These are phyloP conservation scores for Scaptomyza hsui DNA, from an alignment of 1,140 invertebrate species.

Conservation along the genomic window DNA sequence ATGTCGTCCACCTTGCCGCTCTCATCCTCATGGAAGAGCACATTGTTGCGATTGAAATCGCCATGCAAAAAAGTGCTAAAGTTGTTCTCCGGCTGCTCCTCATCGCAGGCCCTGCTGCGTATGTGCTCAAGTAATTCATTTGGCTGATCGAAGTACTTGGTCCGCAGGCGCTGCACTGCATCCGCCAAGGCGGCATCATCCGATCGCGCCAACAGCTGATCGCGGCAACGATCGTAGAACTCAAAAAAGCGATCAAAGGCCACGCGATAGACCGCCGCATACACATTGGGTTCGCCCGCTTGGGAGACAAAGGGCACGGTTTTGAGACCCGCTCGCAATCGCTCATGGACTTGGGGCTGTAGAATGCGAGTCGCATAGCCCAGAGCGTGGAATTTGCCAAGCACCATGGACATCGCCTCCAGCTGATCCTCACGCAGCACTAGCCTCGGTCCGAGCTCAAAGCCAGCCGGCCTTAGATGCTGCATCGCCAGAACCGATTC, in stretches of 20 bases:
- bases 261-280: conserved; percentile 55
- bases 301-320: conserved; percentile 54
- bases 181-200: conserved; percentile 16
- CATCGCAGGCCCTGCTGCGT: conserved; percentile 34
- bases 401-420: conserved; percentile 53
- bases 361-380: conserved; percentile 68
- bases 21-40: conserved; percentile 61
- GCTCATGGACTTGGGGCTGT: conserved; percentile 54
- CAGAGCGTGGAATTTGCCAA: conserved; percentile 71
- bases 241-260: conserved; percentile 73
- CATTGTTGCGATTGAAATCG: conserved; percentile 82
- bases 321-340: conserved; percentile 46
- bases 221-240: conserved; percentile 55
- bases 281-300: conserved; percentile 29
- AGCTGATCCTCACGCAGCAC: conserved; percentile 66
- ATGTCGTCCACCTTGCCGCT: conserved; percentile 54
- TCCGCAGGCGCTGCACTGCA: conserved; percentile 54
- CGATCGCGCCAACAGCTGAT: conserved; percentile 3
- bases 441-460: conserved; percentile 61
- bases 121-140: conserved; percentile 60
- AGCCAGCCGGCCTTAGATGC: conserved; percentile 67
- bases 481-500: conserved; percentile 76
- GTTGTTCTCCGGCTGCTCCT: conserved; percentile 43
- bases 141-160: conserved; percentile 55
- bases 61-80: conserved; percentile 78